phyloP scores from a whole-genome alignment of 2,113 vertebrate species.

The Atherinomorus stipes region DNA sequence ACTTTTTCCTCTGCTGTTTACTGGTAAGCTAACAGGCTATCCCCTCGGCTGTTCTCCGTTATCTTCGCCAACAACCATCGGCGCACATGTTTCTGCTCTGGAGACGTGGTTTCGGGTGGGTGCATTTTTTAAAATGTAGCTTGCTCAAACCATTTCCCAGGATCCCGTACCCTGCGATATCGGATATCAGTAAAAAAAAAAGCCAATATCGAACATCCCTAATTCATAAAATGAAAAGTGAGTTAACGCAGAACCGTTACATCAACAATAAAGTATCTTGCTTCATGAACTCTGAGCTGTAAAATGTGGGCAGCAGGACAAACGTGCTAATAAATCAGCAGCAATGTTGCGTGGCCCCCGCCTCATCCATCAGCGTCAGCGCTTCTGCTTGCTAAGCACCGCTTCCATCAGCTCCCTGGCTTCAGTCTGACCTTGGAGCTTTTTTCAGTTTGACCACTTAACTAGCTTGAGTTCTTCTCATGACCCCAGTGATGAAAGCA shows the following conservation, averaged over 20 bases:
- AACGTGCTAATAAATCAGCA: slow-evolving; percentile 41
- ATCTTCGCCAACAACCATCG: too few species aligned
- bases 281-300: slow-evolving; percentile 9
- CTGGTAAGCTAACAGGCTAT: too few species aligned
- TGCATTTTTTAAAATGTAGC: too few species aligned
- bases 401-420: slow-evolving; percentile 19
- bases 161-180: too few species aligned
- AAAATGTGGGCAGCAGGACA: slow-evolving; percentile 4
- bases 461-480: slow-evolving; percentile 13
- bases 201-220: too few species aligned
- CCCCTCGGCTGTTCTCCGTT: too few species aligned
- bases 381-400: slow-evolving; percentile 24
- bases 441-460: neutral
- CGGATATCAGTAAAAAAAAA: too few species aligned
- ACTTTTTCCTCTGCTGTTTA: too few species aligned
- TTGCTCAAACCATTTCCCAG: too few species aligned
- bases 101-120: too few species aligned
- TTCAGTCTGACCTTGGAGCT: slow-evolving; percentile 27
- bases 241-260: neutral
- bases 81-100: too few species aligned
- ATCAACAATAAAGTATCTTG: neutral
- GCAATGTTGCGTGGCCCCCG: slow-evolving; percentile 12
- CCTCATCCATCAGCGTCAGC: slow-evolving; percentile 44
- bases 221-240: slow-evolving; percentile 8
- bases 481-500: slow-evolving; percentile 4